Evolutionary conservation across 2,113 vertebrate genomes (phyloP), one percentile per base, ranked within the genome.

Genomic region (Tursiops truncatus): DNA sequence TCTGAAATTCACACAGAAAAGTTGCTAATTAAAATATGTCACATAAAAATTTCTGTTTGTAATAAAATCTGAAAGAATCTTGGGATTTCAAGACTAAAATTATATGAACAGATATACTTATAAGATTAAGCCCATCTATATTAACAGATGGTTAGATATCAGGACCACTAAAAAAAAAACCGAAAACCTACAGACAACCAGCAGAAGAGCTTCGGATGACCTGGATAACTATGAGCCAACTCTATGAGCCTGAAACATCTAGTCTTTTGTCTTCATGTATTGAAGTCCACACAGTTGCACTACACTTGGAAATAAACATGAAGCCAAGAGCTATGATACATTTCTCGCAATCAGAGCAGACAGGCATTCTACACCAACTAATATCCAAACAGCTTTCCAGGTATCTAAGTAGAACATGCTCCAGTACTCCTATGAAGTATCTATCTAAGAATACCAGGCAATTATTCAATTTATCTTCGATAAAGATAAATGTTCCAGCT

Each of bases 1-100:
- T 81, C 41, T 86, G 11, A 97, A 96, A 94, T 89, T 68, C 80
- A 89, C 33, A 95, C 0, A 89, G 15, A 89, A 89, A 97, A 94
- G 20, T 77, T 80, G 68, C 13, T 85, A 41, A 63, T 23, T 85
- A 80, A 38, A 93, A 65, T 50, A 74, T 9, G 23, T 60, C 53
- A 70, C 33, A 96, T 12, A 65, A 95, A 96, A 91, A 77, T 83
- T 87, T 68, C 33, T 63, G 6, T 47, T 62, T 77, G 3, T 86
- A 90, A 88, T 58, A 86, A 1, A 76, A 10, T 31, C 28, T 79
- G 38, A 94, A 90, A 83, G 41, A 89, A 65, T 56, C 44, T 65
- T 36, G 20, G 76, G 7, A 6, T 83, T 62, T 87, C 25, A 96
- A 93, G 28, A 63, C 58, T 15, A 71, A 95, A 71, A 92, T 25